A percentile compares a stretch with the other conserved stretches of the same genome.
These are phyloP conservation scores for Micronycteris hirsuta DNA, from an alignment of 2,113 vertebrate species.

Conservation along the genomic window DNA sequence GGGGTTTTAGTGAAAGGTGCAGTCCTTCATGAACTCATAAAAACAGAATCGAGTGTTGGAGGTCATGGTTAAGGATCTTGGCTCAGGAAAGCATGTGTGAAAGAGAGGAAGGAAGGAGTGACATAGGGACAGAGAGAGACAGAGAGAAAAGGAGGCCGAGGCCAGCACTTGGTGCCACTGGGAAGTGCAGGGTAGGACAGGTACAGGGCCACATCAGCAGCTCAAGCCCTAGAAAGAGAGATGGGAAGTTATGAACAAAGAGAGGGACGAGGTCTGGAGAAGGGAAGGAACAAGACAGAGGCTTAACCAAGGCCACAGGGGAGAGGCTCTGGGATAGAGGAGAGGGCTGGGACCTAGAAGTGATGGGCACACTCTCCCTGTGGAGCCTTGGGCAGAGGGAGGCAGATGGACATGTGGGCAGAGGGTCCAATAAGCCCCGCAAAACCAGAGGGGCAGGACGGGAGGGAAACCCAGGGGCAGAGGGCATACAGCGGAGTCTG, in stretches of 20 bases:
- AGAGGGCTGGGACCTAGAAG: background rate
- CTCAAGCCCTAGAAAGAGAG: background rate
- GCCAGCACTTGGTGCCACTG: rapidly evolving
- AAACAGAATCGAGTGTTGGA: background rate
- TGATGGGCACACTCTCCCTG: background rate
- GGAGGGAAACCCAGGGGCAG: background rate
- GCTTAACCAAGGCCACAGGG: background rate
- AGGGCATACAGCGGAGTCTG: no score
- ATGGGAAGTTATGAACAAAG: background rate
- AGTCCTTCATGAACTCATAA: background rate
- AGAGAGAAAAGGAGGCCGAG: background rate
- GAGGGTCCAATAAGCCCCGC: background rate
- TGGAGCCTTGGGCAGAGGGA: background rate
- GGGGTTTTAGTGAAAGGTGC: background rate
- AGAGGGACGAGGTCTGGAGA: background rate
- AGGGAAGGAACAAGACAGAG: background rate
- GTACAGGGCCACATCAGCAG: background rate
- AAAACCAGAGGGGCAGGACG: background rate
- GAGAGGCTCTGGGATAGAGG: background rate
- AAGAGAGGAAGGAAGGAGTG: background rate
- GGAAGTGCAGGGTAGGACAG: background rate
- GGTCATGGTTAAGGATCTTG: background rate
- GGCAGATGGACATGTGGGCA: background rate
- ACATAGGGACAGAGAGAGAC: background rate
- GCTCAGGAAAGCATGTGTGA: background rate